A percentile compares a stretch with the other conserved stretches of the same genome.
Evolutionary conservation across 2,888 invertebrate species (phyloP).

Genomic region (Agrypnus murinus): DNA sequence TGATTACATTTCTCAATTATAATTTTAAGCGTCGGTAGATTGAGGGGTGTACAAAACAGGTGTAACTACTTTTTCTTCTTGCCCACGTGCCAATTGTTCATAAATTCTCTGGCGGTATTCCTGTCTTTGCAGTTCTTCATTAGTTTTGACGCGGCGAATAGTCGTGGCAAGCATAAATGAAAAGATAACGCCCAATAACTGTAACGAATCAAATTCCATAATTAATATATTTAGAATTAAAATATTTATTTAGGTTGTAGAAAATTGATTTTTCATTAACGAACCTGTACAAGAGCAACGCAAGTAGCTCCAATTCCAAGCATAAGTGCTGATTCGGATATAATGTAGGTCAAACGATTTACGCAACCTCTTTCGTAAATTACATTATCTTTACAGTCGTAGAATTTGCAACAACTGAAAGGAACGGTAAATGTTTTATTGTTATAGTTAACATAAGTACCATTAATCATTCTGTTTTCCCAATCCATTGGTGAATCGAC

Average conservation of each 20-base stretch:
- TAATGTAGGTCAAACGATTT: conserved; percentile 75
- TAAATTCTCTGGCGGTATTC: conserved; percentile 76
- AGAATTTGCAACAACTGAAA: conserved; percentile 46
- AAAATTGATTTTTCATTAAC: conserved; percentile 1
- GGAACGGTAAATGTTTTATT: conserved; percentile 34
- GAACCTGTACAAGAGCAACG: conserved; percentile 86
- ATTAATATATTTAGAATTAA: not conserved
- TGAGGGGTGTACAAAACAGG: conserved; percentile 64
- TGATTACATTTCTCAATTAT: too few species aligned
- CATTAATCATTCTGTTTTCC: conserved; percentile 48
- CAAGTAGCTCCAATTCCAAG: conserved; percentile 85
- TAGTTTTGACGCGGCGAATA: conserved; percentile 85
- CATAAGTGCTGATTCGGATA: conserved; percentile 82
- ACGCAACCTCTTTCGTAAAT: conserved; percentile 75
- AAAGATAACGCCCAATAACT: conserved; percentile 91
- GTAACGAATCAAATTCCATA: conserved; percentile 63
- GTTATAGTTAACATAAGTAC: conserved; percentile 20
- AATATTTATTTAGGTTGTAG: not conserved
- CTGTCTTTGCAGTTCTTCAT: conserved; percentile 81
- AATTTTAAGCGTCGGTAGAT: conserved; percentile 43
- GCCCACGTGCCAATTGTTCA: conserved; percentile 54
- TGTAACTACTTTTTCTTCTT: conserved; percentile 58
- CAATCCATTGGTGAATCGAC: conserved; percentile 66
- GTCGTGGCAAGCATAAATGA: conserved; percentile 92
- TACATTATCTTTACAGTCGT: conserved; percentile 14